These are phyloP conservation scores for Tragelaphus strepsiceros DNA, from an alignment of 2,113 vertebrate genomes.

Conservation along the genomic window DNA sequence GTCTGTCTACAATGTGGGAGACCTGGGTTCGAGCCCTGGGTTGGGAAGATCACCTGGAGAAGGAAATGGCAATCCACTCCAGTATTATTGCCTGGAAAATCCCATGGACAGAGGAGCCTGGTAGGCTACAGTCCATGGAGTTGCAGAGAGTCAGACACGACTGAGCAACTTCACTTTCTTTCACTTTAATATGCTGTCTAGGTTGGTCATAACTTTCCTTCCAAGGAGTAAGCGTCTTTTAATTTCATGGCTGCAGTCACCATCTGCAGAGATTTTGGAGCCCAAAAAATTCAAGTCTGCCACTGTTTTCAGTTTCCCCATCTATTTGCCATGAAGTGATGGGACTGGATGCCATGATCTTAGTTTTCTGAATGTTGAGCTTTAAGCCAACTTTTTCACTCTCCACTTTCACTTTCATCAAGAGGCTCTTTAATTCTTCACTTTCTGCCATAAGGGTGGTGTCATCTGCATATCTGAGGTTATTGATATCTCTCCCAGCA, in stretches of 20 bases:
- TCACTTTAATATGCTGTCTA: not conserved
- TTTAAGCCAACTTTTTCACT: not conserved
- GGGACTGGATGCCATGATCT: not conserved
- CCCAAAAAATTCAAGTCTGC: not conserved
- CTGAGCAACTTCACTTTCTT: too few relatives aligned
- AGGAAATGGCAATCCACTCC: too few relatives aligned
- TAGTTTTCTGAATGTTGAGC: not conserved
- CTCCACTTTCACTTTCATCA: not conserved
- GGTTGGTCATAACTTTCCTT: not conserved
- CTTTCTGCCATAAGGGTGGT: not conserved
- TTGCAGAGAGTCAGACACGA: too few relatives aligned
- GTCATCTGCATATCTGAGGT: not conserved
- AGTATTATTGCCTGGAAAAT: too few relatives aligned
- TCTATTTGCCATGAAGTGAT: not conserved
- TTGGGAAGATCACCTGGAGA: too few relatives aligned
- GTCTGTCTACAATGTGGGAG: too few relatives aligned
- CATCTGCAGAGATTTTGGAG: not conserved
- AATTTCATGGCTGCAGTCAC: not conserved
- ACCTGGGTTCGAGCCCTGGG: too few relatives aligned
- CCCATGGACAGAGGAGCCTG: too few relatives aligned
- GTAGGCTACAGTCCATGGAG: too few relatives aligned
- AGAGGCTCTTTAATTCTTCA: not conserved
- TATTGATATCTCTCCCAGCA: not conserved
- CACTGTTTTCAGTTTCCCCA: not conserved
- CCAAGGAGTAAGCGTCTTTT: not conserved